Percentiles rank a stretch among this genome's conserved stretches.
These are phyloP conservation scores for Eira barbara DNA, from an alignment of 2,113 vertebrate species.

Conservation along the genomic window DNA sequence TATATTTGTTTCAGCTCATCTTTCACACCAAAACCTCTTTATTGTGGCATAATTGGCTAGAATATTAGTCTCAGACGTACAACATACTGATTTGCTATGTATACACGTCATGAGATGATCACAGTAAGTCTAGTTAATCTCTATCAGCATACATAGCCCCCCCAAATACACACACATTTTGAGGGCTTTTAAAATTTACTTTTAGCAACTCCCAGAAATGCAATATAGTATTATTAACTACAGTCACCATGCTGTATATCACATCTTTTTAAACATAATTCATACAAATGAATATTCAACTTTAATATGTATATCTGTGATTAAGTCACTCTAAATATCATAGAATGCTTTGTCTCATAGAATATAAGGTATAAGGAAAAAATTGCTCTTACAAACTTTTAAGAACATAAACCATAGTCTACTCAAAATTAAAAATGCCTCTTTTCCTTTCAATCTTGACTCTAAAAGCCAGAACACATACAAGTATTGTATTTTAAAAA, in stretches of 20 bases:
- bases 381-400: background rate
- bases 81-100: background rate
- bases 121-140: background rate
- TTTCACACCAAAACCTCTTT: background rate
- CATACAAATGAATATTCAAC: background rate
- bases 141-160: background rate
- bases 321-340: background rate
- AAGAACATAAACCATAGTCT: background rate
- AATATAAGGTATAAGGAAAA: background rate
- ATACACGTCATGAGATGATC: background rate
- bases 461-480: background rate
- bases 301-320: background rate
- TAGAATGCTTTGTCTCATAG: background rate
- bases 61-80: background rate
- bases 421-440: background rate
- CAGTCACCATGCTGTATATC: background rate
- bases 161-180: background rate
- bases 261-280: background rate
- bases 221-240: background rate
- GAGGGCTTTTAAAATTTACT: background rate
- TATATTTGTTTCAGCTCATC: background rate
- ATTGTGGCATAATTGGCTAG: background rate
- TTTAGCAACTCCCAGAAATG: background rate
- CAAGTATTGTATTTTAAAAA: background rate
- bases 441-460: background rate